Conservation (phyloP, 2,888 invertebrate genomes). For the Seira sanloemensis region DNA sequence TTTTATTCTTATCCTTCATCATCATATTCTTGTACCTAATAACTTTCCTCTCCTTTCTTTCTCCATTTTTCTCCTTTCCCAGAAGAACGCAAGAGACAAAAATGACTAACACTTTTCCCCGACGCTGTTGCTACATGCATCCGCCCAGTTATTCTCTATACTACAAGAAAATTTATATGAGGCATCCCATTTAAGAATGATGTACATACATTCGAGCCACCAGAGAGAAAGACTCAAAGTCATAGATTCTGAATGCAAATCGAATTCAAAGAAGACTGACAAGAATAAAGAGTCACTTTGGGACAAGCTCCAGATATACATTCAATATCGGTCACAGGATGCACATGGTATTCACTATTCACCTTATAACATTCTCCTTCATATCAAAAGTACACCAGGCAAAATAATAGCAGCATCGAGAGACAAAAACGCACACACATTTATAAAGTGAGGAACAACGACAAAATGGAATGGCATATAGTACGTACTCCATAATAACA, state of each 20-base stretch:
- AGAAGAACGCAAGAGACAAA: slow-evolving; percentile 48
- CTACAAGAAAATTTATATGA: slow-evolving; percentile 15
- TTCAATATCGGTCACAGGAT: slow-evolving; percentile 44
- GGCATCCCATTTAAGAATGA: slow-evolving; percentile 3
- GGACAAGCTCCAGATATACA: slow-evolving; percentile 43
- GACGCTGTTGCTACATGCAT: slow-evolving; percentile 43
- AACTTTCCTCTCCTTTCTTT: slow-evolving; percentile 41
- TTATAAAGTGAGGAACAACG: neutral
- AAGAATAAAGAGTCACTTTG: slow-evolving; percentile 64
- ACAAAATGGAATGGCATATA: slow-evolving; percentile 24
- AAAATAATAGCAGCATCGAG: neutral
- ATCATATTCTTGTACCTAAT: slow-evolving; percentile 30
- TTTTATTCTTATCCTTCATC: slow-evolving; percentile 26
- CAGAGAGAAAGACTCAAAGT: slow-evolving; percentile 43
- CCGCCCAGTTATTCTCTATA: neutral
- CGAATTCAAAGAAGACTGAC: slow-evolving; percentile 64
- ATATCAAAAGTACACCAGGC: neutral
- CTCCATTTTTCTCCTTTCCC: slow-evolving; percentile 42
- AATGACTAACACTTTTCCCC: slow-evolving; percentile 45
- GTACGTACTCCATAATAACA: slow-evolving; percentile 38
- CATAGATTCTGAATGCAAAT: slow-evolving; percentile 64
- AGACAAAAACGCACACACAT: neutral
- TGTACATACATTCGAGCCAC: neutral
- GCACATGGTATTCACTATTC: slow-evolving; percentile 2
- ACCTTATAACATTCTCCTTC: slow-evolving; percentile 27